Evolutionary conservation across 1,140 invertebrate species (phyloP).

Genomic region (Acyrthosiphon pisum): DNA sequence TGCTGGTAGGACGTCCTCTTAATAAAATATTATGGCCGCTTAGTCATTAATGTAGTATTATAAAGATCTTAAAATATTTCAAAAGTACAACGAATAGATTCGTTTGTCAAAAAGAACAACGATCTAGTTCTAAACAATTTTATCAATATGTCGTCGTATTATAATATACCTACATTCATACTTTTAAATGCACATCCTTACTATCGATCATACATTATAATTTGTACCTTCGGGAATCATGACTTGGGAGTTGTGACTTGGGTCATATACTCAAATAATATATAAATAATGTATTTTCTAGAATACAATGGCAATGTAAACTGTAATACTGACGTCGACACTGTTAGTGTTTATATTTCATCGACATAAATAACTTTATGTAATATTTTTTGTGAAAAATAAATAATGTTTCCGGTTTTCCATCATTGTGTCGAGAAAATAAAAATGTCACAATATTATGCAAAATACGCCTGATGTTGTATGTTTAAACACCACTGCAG

Average conservation of each 20-base stretch:
- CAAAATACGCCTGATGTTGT: not conserved
- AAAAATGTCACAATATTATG: not conserved
- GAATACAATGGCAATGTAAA: not conserved
- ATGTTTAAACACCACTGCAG: not conserved
- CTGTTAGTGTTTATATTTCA: not conserved
- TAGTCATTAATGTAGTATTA: no score
- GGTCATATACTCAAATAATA: not conserved
- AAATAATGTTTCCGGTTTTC: not conserved
- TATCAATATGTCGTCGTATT: not conserved
- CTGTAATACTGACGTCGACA: not conserved
- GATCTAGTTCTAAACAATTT: not conserved
- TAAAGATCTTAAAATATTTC: no score
- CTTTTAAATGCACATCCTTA: not conserved
- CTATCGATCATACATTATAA: not conserved
- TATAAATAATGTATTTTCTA: not conserved
- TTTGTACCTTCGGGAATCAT: not conserved
- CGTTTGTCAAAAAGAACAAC: no score
- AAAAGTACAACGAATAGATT: no score
- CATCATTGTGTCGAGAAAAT: not conserved
- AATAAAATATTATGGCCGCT: no score
- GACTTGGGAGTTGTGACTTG: not conserved
- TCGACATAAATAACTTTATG: not conserved
- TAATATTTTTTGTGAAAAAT: not conserved
- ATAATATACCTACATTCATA: not conserved
- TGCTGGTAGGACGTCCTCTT: no score